phyloP scores from a whole-genome alignment of 2,113 vertebrate genomes.

The Nipponia nippon region DNA sequence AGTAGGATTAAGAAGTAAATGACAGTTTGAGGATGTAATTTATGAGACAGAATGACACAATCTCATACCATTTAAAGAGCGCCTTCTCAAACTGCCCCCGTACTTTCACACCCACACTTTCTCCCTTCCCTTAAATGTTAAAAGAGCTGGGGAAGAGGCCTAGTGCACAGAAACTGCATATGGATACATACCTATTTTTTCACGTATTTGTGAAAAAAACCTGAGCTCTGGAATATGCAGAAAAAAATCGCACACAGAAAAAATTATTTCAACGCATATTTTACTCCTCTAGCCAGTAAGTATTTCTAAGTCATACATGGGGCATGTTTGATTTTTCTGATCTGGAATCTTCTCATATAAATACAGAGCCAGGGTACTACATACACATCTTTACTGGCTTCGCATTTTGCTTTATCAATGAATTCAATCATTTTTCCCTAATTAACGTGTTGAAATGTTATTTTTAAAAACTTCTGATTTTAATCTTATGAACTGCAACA shows the following conservation, averaged over 20 bases:
- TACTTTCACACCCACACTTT: conserved; percentile 28
- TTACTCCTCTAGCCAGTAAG: background rate
- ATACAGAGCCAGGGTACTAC: background rate
- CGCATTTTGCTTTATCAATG: background rate
- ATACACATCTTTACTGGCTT: background rate
- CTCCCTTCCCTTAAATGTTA: conserved; percentile 10
- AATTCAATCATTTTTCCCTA: background rate
- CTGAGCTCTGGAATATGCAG: background rate
- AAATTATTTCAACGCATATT: background rate
- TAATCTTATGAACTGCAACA: background rate
- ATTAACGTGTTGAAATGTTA: background rate
- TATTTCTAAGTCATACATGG: background rate
- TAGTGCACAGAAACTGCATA: background rate
- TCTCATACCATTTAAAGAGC: conserved; percentile 22
- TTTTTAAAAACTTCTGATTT: background rate
- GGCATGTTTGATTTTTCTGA: background rate
- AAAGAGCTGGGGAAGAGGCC: conserved; percentile 14
- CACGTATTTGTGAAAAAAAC: background rate
- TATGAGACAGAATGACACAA: conserved; percentile 23
- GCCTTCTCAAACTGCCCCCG: conserved; percentile 11
- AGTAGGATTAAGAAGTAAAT: conserved; percentile 14
- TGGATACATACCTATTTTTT: background rate
- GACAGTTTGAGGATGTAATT: background rate
- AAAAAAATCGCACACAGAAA: background rate
- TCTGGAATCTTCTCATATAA: background rate